Evolutionary conservation across 2,113 vertebrate genomes (phyloP).

Genomic region (Onychostoma macrolepis): DNA sequence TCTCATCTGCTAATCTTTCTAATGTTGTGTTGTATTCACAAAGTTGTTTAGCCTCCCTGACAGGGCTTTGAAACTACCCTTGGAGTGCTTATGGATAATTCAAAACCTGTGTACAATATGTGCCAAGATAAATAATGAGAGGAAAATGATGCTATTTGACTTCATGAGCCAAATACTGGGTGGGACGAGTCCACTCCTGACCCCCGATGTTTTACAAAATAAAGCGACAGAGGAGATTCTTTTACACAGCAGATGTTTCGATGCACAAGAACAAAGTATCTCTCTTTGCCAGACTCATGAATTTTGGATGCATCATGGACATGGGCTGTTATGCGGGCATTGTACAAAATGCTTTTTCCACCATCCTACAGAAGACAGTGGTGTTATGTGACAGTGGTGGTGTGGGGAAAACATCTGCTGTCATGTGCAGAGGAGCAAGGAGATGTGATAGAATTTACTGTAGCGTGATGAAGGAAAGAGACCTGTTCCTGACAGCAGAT

Average conservation of each 20-base stretch:
- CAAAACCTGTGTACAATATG: background rate
- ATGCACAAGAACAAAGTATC: constrained; percentile 42
- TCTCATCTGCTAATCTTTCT: constrained; percentile 30
- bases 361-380: constrained; percentile 27
- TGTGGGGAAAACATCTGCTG: constrained; percentile 32
- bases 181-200: background rate
- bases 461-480: background rate
- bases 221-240: background rate
- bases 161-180: background rate
- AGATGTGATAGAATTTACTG: constrained; percentile 10
- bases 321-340: constrained; percentile 39
- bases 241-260: constrained; percentile 9
- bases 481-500: constrained; percentile 6
- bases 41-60: constrained; percentile 28
- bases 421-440: constrained; percentile 22
- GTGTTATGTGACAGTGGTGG: constrained; percentile 29
- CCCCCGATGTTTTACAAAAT: constrained; percentile 44
- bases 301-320: constrained; percentile 61
- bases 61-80: background rate
- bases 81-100: constrained; percentile 32
- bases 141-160: constrained; percentile 2
- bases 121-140: constrained; percentile 9
- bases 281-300: constrained; percentile 55
- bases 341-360: constrained; percentile 40
- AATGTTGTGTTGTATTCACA: constrained; percentile 21